phyloP scores from a whole-genome alignment of 2,797 vertebrate species.

The Thalassophryne amazonica region DNA sequence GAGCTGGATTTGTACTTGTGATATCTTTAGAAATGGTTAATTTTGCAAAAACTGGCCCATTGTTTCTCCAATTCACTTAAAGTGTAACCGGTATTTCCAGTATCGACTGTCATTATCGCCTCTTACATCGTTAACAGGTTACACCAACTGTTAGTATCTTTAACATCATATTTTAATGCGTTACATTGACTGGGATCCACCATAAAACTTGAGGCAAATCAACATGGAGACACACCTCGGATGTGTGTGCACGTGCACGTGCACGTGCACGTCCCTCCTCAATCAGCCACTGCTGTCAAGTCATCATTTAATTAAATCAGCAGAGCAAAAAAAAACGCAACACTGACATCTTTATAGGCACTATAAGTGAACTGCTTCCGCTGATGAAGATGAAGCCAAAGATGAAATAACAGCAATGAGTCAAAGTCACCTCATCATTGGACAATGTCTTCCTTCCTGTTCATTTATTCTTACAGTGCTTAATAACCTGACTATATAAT shows the following conservation, averaged over 20 bases:
- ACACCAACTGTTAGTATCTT: too few relatives aligned
- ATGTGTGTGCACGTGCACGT: not conserved
- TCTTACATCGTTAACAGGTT: too few relatives aligned
- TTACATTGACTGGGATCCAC: too few relatives aligned
- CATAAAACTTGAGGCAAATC: too few relatives aligned
- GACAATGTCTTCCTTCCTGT: not conserved
- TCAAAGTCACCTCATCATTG: not conserved
- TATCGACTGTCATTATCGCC: too few relatives aligned
- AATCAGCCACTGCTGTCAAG: slow-evolving; percentile 15
- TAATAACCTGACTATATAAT: not conserved
- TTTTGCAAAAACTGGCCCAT: not conserved
- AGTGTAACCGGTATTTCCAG: not conserved
- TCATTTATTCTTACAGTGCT: too few relatives aligned
- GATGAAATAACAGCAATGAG: not conserved
- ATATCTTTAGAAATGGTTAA: not conserved
- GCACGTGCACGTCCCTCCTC: not conserved
- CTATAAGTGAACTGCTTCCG: slow-evolving; percentile 19
- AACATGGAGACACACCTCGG: too few relatives aligned
- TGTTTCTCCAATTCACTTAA: slow-evolving; percentile 2
- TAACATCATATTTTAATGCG: too few relatives aligned
- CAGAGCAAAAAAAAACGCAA: slow-evolving; percentile 11
- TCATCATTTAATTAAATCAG: slow-evolving; percentile 40
- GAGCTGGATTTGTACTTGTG: not conserved
- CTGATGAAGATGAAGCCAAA: not conserved
- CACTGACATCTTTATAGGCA: slow-evolving; percentile 22